A percentile compares a stretch with the other conserved stretches of the same genome.
Conservation (phyloP, 2,113 vertebrate genomes). For the Megaceryle torquata region DNA sequence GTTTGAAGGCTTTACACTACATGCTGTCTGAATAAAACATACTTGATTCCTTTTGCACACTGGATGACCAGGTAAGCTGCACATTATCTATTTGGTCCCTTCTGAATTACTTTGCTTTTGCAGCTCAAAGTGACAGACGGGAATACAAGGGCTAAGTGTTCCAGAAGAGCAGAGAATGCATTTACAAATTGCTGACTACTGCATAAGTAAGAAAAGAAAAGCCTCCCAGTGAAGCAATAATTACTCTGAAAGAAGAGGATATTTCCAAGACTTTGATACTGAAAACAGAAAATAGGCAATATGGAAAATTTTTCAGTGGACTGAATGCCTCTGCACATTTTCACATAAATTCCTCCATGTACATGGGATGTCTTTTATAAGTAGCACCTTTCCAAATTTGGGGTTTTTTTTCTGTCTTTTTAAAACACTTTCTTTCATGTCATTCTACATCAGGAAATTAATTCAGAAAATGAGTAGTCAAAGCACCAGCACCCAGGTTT, state of each 20-base stretch:
- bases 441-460: not conserved
- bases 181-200: conserved; percentile 4
- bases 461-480: not conserved
- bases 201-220: conserved; percentile 16
- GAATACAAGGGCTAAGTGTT: not conserved
- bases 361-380: not conserved
- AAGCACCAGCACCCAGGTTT: not conserved
- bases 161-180: not conserved
- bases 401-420: not conserved
- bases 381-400: not conserved
- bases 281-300: not conserved
- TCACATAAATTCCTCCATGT: not conserved
- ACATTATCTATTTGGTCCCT: not conserved
- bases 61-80: conserved; percentile 33
- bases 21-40: conserved; percentile 47
- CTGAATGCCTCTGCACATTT: not conserved
- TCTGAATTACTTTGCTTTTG: conserved; percentile 49
- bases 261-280: not conserved
- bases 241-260: not conserved
- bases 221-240: conserved; percentile 1
- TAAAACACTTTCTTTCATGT: not conserved
- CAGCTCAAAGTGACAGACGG: conserved; percentile 38
- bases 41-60: conserved; percentile 25
- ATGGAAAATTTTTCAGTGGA: not conserved
- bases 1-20: conserved; percentile 15